Evolutionary conservation across 1,140 invertebrate genomes (phyloP), one percentile per base, ranked within the genome.

Genomic region (Diuraphis noxia): DNA sequence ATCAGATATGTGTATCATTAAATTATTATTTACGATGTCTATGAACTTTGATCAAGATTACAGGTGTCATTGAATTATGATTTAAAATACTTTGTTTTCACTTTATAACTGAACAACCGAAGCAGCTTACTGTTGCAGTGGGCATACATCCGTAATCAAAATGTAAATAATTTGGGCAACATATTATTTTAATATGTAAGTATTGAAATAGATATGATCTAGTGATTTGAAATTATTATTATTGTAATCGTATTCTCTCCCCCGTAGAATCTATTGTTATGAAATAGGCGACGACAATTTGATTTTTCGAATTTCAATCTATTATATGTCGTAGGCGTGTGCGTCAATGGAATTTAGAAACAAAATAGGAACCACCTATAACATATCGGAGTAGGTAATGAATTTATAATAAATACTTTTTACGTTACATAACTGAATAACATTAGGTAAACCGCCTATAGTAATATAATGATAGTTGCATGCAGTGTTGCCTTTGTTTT

Each of bases 21-120:
- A 86, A 49, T n/a, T 72, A 72, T 86, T 86, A 49, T 49, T 46
- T 86, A 49, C 84, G n/a, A 34, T 86, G 84, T 86, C 84, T 49
- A 49, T 86, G 84, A 86, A 49, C 84, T 86, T 86, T 30, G 84
- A 86, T 86, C 84, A 49, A 86, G 84, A 49, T 86, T 86, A 86
- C 43, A 36, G 84, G 43, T 49, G 84, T 86, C 43, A 46, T 86
- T 86, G 84, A 86, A 86, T 86, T 49, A 86, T 34, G 84, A 85
- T 85, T 85, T 43, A 34, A 85, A 43, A 82, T 41, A 38, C 38
- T 81, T 81, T 84, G 41, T 43, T 85, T 43, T 43, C 9, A 85
- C 36, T 85, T 85, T 43, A n/a, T n/a, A 23, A 85, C 81, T n/a
- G n/a, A 84, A 84, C 9, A 43, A 84, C 82, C n/a, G 56, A 13